A percentile compares a stretch with the other conserved stretches of the same genome.
Evolutionary conservation across 2,888 invertebrate species (phyloP).

Genomic region (Apamea crenata): DNA sequence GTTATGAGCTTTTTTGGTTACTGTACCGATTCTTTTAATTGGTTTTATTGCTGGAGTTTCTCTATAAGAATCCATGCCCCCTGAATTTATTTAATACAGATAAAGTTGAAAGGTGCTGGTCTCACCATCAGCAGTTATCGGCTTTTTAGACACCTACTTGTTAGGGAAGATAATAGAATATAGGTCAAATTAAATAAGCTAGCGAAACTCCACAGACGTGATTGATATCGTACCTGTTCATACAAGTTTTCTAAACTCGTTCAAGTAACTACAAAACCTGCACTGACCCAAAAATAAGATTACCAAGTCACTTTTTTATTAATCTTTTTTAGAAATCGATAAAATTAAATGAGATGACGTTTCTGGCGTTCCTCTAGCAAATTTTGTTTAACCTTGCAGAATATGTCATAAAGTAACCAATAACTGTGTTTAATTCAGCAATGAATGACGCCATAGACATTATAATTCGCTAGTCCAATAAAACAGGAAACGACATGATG

Average conservation of each 20-base stretch:
- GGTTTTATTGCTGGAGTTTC: neutral
- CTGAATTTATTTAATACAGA: neutral
- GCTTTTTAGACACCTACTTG: neutral
- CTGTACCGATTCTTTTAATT: neutral
- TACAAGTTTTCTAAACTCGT: neutral
- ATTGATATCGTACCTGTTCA: neutral
- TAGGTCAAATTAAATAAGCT: neutral
- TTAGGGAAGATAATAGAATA: neutral
- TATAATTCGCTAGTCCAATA: neutral
- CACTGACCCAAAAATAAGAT: neutral
- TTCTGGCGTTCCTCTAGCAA: no score
- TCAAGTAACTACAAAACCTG: neutral
- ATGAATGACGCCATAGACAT: slow-evolving; percentile 10
- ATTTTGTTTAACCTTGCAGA: neutral
- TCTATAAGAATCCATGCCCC: no score
- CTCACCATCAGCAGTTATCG: neutral
- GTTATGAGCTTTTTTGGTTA: neutral
- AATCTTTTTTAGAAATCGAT: neutral
- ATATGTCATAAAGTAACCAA: neutral
- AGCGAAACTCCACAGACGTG: neutral
- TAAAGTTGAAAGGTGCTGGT: neutral
- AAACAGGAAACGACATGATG: neutral
- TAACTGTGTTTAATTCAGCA: neutral
- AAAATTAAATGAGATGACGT: no score
- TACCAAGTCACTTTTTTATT: neutral